Evolutionary conservation across 1,140 invertebrate species (phyloP), one percentile per base, ranked within the genome.

Genomic region (Dendrolimus punctatus): DNA sequence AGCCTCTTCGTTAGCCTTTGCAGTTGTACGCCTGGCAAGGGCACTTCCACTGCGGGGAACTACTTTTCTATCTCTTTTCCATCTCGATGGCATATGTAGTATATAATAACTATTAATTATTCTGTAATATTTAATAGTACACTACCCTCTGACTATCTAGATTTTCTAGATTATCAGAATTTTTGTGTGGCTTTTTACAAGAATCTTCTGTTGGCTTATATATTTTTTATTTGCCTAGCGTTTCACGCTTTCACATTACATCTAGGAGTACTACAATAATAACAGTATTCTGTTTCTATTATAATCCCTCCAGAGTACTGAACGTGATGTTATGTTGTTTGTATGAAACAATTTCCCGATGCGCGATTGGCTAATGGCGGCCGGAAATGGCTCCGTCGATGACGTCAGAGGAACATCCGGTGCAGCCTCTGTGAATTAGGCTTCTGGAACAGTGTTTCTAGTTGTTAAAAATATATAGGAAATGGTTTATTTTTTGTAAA

Each of bases 341-440:
- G 49, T 51, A 62, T 60, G 53, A 60, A 53, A 62, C 66, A 64
- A 68, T 72, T 75, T 73, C 70, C 69, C 65, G 56, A 52, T 53
- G 23, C 62, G 68, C 23, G 3, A 72, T 75, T 75, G 70, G 72
- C 59, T 72, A 75, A 75, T 70, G 71, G 59, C 60, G 39, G 46
- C 44, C 63, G 67, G 72, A 72, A 70, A 75, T 72, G 58, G 64
- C 60, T 61, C 47, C 62, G 65, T 55, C 67, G 69, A 66, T 75
- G 72, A 72, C 72, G 69, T 75, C 69, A 72, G 63, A 37, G 61
- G 63, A 64, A 23, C 60, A 62, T 75, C 69, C 72, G 67, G 61
- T 53, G 56, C 59, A 58, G 56, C 57, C 64, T 42, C 6, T 42
- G 41, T n/a, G 41, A 42, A 42, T 8, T 42, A 8, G 41, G 41